phyloP scores from a whole-genome alignment of 1,140 invertebrate genomes.

The Megalonaias nervosa region DNA sequence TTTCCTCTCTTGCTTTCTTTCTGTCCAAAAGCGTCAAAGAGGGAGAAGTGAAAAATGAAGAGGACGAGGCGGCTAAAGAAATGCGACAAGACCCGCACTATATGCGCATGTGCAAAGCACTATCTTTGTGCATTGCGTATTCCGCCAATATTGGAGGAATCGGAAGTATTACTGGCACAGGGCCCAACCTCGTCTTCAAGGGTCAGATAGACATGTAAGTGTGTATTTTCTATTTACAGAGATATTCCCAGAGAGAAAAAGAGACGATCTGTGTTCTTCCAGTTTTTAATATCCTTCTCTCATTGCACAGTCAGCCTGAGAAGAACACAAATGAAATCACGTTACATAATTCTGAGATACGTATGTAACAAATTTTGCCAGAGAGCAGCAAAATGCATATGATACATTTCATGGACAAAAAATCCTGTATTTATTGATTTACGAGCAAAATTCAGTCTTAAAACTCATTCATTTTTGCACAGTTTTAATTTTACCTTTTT shows the following conservation, averaged over 20 bases:
- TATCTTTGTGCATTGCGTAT: conserved; percentile 82
- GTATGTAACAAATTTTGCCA: no score
- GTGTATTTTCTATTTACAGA: neutral
- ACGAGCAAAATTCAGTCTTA: no score
- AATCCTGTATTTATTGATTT: no score
- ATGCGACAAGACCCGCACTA: conserved; percentile 14
- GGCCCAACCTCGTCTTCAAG: conserved; percentile 87
- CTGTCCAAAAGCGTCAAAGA: no score
- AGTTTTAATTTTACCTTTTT: no score
- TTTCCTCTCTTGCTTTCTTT: no score
- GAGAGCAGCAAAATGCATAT: no score
- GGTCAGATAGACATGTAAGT: conserved; percentile 53
- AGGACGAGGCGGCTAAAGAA: no score
- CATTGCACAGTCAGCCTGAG: no score
- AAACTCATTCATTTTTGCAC: no score
- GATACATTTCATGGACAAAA: no score
- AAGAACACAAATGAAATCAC: neutral
- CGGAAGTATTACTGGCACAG: conserved; percentile 89
- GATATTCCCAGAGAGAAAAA: neutral
- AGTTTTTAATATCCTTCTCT: neutral
- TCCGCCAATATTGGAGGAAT: conserved; percentile 87
- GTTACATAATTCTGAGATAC: neutral
- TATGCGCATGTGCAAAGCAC: conserved; percentile 55
- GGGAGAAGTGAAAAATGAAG: no score
- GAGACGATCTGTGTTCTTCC: neutral